Evolutionary conservation across 1,140 invertebrate genomes (phyloP).

Genomic region (Nasonia vitripennis): DNA sequence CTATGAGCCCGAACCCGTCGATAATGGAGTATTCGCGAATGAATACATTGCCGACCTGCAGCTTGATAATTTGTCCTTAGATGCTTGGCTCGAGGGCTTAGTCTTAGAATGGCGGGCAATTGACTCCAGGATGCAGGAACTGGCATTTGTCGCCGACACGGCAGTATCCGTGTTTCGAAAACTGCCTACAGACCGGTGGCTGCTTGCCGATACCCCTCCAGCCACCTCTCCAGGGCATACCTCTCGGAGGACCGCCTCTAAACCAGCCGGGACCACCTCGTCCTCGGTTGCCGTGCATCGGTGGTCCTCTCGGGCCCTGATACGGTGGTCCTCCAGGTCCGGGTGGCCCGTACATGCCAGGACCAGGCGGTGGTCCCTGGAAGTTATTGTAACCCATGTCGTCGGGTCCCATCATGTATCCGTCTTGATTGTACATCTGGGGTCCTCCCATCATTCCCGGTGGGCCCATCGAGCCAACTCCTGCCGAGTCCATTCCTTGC

Average conservation of each 20-base stretch:
- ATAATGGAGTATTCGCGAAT: background rate
- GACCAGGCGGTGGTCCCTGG: conserved; percentile 61
- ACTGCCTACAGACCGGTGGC: conserved; percentile 82
- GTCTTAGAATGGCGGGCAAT: conserved; percentile 75
- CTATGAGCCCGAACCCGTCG: too few relatives aligned
- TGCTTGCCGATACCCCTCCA: conserved; percentile 74
- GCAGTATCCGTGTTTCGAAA: conserved; percentile 85
- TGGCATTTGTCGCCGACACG: conserved; percentile 85
- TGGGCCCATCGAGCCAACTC: conserved; percentile 66
- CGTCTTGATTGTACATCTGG: conserved; percentile 76
- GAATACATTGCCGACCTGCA: conserved; percentile 44
- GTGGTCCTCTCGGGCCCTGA: conserved; percentile 70
- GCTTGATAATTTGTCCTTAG: conserved; percentile 18
- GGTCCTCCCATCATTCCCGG: conserved; percentile 68
- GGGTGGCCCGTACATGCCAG: conserved; percentile 7
- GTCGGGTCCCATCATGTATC: conserved; percentile 66
- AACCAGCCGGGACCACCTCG: conserved; percentile 69
- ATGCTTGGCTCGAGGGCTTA: background rate
- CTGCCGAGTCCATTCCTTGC: conserved; percentile 65
- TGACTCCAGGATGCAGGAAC: conserved; percentile 84
- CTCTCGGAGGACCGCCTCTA: conserved; percentile 66
- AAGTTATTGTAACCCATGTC: conserved; percentile 69
- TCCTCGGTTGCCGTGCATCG: conserved; percentile 76
- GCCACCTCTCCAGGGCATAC: conserved; percentile 73
- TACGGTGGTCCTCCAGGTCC: conserved; percentile 68